These are phyloP conservation scores for Vidua macroura DNA, from an alignment of 2,113 vertebrate genomes.

Conservation along the genomic window DNA sequence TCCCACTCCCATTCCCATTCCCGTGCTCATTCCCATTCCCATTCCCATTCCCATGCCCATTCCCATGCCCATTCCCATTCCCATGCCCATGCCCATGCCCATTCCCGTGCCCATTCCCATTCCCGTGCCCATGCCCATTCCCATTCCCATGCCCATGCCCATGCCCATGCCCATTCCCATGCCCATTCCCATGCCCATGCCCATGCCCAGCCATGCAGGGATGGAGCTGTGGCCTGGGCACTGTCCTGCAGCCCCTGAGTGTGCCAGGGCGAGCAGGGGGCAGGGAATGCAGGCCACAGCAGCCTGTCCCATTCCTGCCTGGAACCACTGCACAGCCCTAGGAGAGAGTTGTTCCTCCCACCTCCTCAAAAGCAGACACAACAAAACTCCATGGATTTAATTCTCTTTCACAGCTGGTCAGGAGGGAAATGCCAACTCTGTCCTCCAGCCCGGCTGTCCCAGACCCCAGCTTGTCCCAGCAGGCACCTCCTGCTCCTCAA, in stretches of 20 bases:
- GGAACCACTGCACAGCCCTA: not conserved
- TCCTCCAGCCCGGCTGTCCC: not conserved
- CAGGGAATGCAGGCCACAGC: not conserved
- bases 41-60: not conserved
- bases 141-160: no score
- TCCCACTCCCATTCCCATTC: not conserved
- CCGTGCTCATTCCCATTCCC: not conserved
- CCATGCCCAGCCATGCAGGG: not conserved
- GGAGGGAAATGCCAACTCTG: not conserved
- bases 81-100: no score
- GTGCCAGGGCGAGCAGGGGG: not conserved
- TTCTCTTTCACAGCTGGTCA: not conserved
- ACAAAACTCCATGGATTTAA: not conserved
- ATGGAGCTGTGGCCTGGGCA: not conserved
- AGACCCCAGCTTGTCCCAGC: not conserved
- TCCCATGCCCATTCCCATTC: not conserved
- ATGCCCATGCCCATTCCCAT: no score
- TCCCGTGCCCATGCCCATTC: not conserved
- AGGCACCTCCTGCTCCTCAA: not conserved
- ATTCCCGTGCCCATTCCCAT: not conserved
- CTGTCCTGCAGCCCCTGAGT: not conserved
- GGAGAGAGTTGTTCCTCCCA: accelerated
- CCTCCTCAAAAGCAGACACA: not conserved
- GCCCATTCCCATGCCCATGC: no score
- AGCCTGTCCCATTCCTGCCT: not conserved